Base-by-base conservation (phyloP, 2,888 invertebrate species). In the Eupithecia subumbrata region DNA sequence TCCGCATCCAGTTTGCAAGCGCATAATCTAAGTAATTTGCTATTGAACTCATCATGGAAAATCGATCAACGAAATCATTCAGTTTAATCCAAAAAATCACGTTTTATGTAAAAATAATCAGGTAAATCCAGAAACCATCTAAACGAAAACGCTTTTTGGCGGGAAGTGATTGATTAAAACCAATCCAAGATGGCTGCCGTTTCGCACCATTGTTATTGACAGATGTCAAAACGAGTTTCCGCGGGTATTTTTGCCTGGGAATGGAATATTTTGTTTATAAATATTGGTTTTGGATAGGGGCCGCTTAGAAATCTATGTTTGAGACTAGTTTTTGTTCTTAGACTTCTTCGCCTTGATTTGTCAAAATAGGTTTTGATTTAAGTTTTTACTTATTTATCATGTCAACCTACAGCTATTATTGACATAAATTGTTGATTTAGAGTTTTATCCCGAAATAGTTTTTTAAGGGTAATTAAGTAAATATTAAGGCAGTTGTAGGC, bases 141-240 rank as follows among this genome's bases (percentile, higher is more conserved):
- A 43, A 74, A 72, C 74, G 76, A 56, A n/a, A 79, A 70, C 67
- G 64, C 67, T 60, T 70, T 76, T 73, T 37, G 72, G 60, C 75
- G 43, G 56, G 75, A 64, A 71, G 77, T 82, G 82, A 82, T 82
- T 80, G 82, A 82, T 82, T 79, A 82, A 79, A 81, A 78, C 69
- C 73, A 74, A 79, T 81, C 73, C 78, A 79, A 81, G 78, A 80
- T 81, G 79, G 81, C 80, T 75, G 75, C 79, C 72, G 70, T 60
- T 76, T 75, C 64, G 63, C 75, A 72, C 60, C 75, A 71, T 77
- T 77, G 78, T 78, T 78, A 78, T 77, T 80, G 82, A 80, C 80
- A 80, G 78, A 71, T 73, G 77, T 80, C 79, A 80, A 76, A 77
- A 79, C 52, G 69, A 63, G 52, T 73, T 72, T 74, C 69, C 60